Conservation (phyloP, 2,113 vertebrate genomes). For the Psammodynastes pulverulentus region DNA sequence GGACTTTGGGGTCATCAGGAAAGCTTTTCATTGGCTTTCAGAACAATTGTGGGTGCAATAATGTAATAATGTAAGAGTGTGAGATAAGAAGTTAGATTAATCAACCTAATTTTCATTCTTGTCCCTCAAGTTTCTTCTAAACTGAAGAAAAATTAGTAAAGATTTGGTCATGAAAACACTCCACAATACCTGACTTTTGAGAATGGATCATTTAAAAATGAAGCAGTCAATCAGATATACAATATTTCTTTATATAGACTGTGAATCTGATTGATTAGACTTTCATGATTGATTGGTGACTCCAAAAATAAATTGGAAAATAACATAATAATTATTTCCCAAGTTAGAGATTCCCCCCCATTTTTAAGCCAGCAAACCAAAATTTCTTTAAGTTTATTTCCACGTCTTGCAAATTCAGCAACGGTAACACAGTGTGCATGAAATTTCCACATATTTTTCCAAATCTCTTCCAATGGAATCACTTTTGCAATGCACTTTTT, state of each 20-base stretch:
- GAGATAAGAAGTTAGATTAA: background rate
- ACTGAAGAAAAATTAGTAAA: constrained; percentile 1
- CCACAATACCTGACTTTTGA: background rate
- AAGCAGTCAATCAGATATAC: background rate
- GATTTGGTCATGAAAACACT: background rate
- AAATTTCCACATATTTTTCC: background rate
- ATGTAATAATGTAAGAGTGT: background rate
- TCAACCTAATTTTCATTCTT: background rate
- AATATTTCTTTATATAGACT: background rate
- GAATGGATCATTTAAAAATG: background rate
- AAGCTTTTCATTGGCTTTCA: background rate
- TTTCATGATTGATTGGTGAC: background rate
- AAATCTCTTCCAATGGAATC: background rate
- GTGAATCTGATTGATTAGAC: background rate
- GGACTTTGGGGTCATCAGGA: background rate
- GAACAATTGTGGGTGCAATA: background rate
- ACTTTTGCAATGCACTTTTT: background rate
- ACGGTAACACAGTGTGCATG: background rate
- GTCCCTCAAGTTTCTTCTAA: background rate
- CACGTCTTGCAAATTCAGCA: background rate
- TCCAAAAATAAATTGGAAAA: background rate
- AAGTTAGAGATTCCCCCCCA: background rate
- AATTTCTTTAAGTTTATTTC: background rate
- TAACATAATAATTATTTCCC: background rate
- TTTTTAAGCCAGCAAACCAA: background rate